These are phyloP conservation scores for Gastrophysa polygoni DNA, from an alignment of 2,888 invertebrate genomes.

Conservation along the genomic window DNA sequence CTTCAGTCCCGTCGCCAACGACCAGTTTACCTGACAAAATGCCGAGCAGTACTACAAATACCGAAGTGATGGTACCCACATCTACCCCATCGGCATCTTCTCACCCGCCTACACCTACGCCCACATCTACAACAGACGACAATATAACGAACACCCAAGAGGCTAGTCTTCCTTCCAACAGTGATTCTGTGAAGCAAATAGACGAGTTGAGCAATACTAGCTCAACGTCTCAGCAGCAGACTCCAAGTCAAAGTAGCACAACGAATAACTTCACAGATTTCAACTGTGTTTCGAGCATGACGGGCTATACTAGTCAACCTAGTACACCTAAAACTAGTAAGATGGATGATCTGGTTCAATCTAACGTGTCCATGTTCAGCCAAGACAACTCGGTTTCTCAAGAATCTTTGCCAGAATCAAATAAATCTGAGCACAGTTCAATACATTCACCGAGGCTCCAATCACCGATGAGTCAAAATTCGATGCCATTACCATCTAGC, in stretches of 20 bases:
- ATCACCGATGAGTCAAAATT: constrained; percentile 37
- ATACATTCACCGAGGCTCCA: constrained; percentile 39
- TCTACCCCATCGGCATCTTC: constrained; percentile 51
- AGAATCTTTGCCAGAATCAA: constrained; percentile 50
- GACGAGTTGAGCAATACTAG: constrained; percentile 53
- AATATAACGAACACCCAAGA: constrained; percentile 53
- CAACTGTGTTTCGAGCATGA: constrained; percentile 56
- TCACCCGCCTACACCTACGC: constrained; percentile 57
- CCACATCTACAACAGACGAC: constrained; percentile 58
- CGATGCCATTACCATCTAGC: constrained; percentile 29
- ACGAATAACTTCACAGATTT: constrained; percentile 56
- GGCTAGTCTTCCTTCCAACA: constrained; percentile 54
- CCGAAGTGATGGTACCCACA: constrained; percentile 44
- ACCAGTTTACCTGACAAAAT: constrained; percentile 55
- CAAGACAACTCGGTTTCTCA: constrained; percentile 54
- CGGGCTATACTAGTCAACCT: constrained; percentile 51
- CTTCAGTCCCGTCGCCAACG: constrained; percentile 51
- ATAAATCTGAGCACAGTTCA: constrained; percentile 43
- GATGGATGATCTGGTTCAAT: constrained; percentile 57
- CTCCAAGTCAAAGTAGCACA: constrained; percentile 55
- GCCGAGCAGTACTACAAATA: constrained; percentile 57
- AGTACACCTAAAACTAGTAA: constrained; percentile 52
- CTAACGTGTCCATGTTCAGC: constrained; percentile 45
- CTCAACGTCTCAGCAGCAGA: constrained; percentile 57
- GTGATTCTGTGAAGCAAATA: constrained; percentile 49